Evolutionary conservation across 2,113 vertebrate species (phyloP), one percentile per base, ranked within the genome.

Genomic region (Megaceryle maxima): DNA sequence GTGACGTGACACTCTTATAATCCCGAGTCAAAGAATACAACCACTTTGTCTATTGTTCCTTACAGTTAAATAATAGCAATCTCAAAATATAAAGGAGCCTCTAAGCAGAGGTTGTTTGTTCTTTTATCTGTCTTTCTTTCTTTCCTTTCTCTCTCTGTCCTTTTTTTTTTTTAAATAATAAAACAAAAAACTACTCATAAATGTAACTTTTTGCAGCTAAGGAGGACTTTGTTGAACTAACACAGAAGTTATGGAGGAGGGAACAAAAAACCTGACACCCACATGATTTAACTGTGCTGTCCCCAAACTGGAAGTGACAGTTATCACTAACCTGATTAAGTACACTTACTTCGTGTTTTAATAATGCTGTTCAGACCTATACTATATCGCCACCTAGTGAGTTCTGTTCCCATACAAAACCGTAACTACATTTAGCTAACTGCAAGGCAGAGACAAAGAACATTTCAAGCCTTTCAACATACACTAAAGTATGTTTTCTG

Each of bases 351-450:
- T 50, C 41, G 57, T 28, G 33, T 43, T 86, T 60, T 46, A 86
- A 62, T 50, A 74, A 63, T 2, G 25, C 18, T 26, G 33, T 70
- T 87, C 67, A 41, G 18, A 9, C 21, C 46, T 64, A n/a, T 81
- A 18, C 83, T 87, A 57, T 39, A 95, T 48, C 84, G 96, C 97
- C 97, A 97, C 59, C 97, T 97, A 96, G 96, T 48, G 97, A 94
- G 60, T 22, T 19, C 57, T 51, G 35, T 5, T 89, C 35, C 43
- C 9, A 8, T 8, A 59, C 20, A 48, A 83, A 91, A 80, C 39
- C 5, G 55, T 21, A 56, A 50, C 22, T 9, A 33, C 39, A 44
- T 43, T 60, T 17, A 62, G 46, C 31, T 29, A 76, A 62, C 46
- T 11, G 19, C 59, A 80, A 31, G 25, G 25, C 82, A 55, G 37